Base-by-base conservation (phyloP, 2,888 invertebrate genomes). In the Deilephila elpenor region DNA sequence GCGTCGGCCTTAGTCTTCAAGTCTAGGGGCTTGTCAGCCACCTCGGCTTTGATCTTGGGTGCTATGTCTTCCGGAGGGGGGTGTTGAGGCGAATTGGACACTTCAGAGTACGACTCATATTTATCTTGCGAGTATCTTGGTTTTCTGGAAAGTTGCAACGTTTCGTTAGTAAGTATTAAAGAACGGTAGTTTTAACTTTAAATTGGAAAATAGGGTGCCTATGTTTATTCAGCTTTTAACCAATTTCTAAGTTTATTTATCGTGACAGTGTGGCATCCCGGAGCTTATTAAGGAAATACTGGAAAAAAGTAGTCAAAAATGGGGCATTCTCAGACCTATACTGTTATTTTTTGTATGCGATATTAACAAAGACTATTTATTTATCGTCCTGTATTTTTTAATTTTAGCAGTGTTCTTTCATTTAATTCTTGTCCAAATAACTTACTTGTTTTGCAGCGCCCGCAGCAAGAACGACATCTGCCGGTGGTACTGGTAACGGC, bases 391-490 rank as follows among this genome's bases (percentile, higher is more conserved):
- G 32, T 3, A 4, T 32, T 25, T 5, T 32, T 5, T 1, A 32
- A 5, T 32, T 32, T 32, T 32, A 2, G 32, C 32, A 32, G 5
- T 32, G 5, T 32, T 25, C 25, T 25, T 25, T 25, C 25, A 3
- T 2, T 32, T 32, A 32, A 32, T 32, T 32, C 32, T 5, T 1
- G 37, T 37, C 29, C 3, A 17, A 25, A 25, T 0, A 51, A 87
- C 91, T 86, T 19, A 94, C 93, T 93, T 94, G 85, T 91, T 93
- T 85, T 93, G 92, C 77, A 94, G 78, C 0, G 93, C 94, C 7
- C 87, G 83, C 34, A 92, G 82, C 62, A 94, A 78, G 80, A 94
- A 94, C 5, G 89, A 86, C 89, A 94, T 92, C 82, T 93, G 93
- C 25, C 87, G 81, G 78, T 94, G 93, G 80, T 94, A 91, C 75